Base-by-base conservation (phyloP, 2,888 invertebrate species). In the Biston betularia region DNA sequence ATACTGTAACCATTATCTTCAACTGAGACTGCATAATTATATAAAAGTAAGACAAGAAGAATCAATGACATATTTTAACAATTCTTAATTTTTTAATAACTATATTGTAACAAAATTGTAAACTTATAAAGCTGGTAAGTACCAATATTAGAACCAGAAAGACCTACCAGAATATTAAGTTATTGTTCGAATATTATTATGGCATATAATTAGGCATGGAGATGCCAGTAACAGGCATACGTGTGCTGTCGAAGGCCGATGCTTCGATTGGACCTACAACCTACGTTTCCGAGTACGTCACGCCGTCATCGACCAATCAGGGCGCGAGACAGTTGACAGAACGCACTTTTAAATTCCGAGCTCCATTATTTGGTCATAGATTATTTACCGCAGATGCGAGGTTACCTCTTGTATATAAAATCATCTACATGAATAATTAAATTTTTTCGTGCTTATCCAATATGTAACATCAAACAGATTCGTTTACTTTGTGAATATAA, bases 221-320 rank as follows among this genome's bases (percentile, higher is more conserved):
- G 70, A 72, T 75, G 68, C 73, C 67, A 74, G 75, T 72, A 70
- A 69, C 73, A 72, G 70, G 69, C 70, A 74, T 71, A 73, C 75
- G 73, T 66, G 75, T 73, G 68, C 71, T 63, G 61, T 52, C 68
- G 81, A 84, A 85, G 84, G 83, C 78, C 84, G 77, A 68, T 67
- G 72, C 68, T 75, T 76, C 76, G 70, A 79, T 81, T 81, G 75
- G 75, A 71, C 72, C 76, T 78, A 77, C 72, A 75, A 69, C 73
- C 76, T 78, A 77, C 72, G 76, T 72, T 79, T 77, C 77, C 79
- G 76, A 72, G 74, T 68, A 78, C 80, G 78, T 78, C 76, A 77
- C 68, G 63, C 65, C 55, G 63, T 55, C 67, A 57, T 44, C 72
- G 63, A 52, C 81, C 77, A 83, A 81, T 83, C 74, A 72, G 69